These are phyloP conservation scores for Hyposoter dolosus DNA, from an alignment of 2,888 invertebrate species.

Conservation along the genomic window DNA sequence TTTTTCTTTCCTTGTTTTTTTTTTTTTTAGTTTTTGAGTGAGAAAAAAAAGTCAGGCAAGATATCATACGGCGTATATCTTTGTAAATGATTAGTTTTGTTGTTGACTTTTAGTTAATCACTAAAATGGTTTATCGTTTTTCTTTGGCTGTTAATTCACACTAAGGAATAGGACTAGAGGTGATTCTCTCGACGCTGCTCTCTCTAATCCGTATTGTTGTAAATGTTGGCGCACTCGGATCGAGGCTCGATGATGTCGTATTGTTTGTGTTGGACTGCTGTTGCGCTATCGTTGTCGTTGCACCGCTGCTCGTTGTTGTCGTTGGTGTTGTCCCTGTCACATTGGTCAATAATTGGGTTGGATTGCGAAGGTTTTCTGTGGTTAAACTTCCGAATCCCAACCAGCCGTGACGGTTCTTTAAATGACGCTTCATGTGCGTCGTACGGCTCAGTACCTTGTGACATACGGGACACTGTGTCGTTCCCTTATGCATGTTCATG, in stretches of 20 bases:
- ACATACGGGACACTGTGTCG: slow-evolving; percentile 85
- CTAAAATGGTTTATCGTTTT: slow-evolving; percentile 16
- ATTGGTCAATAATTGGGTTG: slow-evolving; percentile 61
- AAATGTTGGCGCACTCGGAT: slow-evolving; percentile 77
- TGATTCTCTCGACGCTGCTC: slow-evolving; percentile 84
- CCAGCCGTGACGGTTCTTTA: slow-evolving; percentile 84
- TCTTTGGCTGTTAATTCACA: slow-evolving; percentile 72
- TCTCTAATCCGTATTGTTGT: slow-evolving; percentile 84
- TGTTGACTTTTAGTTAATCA: slow-evolving; percentile 9
- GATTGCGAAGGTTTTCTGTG: slow-evolving; percentile 71
- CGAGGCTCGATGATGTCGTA: slow-evolving; percentile 72
- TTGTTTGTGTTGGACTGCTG: slow-evolving; percentile 61
- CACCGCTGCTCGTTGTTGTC: slow-evolving; percentile 64
- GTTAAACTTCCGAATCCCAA: slow-evolving; percentile 77
- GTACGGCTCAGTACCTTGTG: slow-evolving; percentile 85
- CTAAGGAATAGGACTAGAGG: slow-evolving; percentile 85
- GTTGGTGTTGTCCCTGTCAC: slow-evolving; percentile 48
- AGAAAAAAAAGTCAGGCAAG: slow-evolving; percentile 8
- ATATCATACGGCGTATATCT: slow-evolving; percentile 19
- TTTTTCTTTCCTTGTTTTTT: not conserved
- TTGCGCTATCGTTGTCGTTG: slow-evolving; percentile 50
- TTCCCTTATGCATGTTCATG: slow-evolving; percentile 86
- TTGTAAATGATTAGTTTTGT: not conserved
- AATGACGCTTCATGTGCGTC: slow-evolving; percentile 84
- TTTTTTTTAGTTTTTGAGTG: not conserved